Evolutionary conservation across 1,140 invertebrate genomes (phyloP).

Genomic region (Caenorhabditis latens): DNA sequence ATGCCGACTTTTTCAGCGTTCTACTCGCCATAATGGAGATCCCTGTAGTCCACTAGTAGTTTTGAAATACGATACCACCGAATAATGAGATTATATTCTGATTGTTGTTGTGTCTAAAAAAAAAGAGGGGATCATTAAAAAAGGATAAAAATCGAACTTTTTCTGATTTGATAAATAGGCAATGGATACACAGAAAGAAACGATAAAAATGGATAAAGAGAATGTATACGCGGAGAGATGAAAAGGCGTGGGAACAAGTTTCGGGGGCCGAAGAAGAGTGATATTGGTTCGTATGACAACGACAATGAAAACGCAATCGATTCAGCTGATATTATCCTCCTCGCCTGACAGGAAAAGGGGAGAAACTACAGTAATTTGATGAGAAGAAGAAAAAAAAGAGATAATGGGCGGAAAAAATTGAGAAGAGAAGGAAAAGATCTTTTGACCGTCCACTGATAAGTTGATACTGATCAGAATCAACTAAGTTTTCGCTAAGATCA

Average conservation of each 20-base stretch:
- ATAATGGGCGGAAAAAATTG: not conserved
- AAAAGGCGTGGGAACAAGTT: slow-evolving; percentile 37
- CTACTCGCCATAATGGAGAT: slow-evolving; percentile 3
- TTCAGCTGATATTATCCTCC: slow-evolving; percentile 16
- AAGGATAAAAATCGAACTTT: not conserved
- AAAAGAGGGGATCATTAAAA: not conserved
- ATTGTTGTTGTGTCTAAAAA: not conserved
- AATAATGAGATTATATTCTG: not conserved
- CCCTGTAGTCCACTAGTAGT: not conserved
- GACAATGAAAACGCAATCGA: not conserved
- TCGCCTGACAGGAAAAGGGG: not conserved
- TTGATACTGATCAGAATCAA: slow-evolving; percentile 4
- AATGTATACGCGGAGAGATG: not conserved
- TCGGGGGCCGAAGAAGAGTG: not conserved
- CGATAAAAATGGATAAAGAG: not conserved
- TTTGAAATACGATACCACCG: no score
- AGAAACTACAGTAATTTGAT: not conserved
- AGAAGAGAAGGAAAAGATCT: not conserved
- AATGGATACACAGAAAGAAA: not conserved
- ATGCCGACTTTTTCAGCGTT: slow-evolving; percentile 36
- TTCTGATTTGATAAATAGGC: not conserved
- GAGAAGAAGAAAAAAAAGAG: not conserved
- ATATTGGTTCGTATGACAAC: slow-evolving; percentile 47
- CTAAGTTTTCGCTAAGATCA: no score
- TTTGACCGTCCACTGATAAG: not conserved